phyloP scores from a whole-genome alignment of 2,888 invertebrate species.

The Drosophila pegasa region DNA sequence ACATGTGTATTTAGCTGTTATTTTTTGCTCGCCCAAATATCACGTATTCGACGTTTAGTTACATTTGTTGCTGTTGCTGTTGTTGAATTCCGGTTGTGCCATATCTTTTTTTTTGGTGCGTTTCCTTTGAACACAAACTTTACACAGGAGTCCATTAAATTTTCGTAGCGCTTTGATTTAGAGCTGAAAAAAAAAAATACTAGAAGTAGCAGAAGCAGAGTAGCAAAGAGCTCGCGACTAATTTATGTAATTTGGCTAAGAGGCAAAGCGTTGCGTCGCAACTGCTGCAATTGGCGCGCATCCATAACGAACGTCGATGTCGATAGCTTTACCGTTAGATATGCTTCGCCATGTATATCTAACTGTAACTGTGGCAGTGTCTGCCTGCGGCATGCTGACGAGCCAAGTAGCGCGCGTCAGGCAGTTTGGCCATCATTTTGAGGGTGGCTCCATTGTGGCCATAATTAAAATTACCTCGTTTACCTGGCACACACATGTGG shows the following conservation, averaged over 20 bases:
- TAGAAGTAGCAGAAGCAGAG: not conserved
- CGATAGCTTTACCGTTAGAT: conserved; percentile 20
- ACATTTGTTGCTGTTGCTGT: conserved; percentile 55
- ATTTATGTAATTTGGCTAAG: conserved; percentile 80
- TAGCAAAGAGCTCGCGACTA: conserved; percentile 51
- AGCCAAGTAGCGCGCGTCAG: conserved; percentile 50
- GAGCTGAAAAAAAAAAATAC: conserved; percentile 7
- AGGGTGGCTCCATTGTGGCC: conserved; percentile 61
- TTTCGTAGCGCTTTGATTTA: conserved; percentile 70
- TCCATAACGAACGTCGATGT: conserved; percentile 62
- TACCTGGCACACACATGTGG: conserved; percentile 56
- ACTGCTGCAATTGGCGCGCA: conserved; percentile 68
- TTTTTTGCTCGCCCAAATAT: conserved; percentile 35
- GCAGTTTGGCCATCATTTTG: conserved; percentile 34
- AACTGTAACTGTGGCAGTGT: conserved; percentile 18
- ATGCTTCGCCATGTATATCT: not conserved
- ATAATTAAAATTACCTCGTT: conserved; percentile 80
- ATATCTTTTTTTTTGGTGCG: conserved; percentile 38
- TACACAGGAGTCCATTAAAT: conserved; percentile 80
- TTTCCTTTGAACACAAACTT: conserved; percentile 57
- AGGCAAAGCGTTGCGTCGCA: conserved; percentile 55
- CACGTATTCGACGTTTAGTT: conserved; percentile 52
- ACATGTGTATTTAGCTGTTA: not conserved
- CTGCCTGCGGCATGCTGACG: conserved; percentile 63
- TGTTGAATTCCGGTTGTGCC: conserved; percentile 36